phyloP scores from a whole-genome alignment of 2,113 vertebrate genomes.

The Sylvietta virens region DNA sequence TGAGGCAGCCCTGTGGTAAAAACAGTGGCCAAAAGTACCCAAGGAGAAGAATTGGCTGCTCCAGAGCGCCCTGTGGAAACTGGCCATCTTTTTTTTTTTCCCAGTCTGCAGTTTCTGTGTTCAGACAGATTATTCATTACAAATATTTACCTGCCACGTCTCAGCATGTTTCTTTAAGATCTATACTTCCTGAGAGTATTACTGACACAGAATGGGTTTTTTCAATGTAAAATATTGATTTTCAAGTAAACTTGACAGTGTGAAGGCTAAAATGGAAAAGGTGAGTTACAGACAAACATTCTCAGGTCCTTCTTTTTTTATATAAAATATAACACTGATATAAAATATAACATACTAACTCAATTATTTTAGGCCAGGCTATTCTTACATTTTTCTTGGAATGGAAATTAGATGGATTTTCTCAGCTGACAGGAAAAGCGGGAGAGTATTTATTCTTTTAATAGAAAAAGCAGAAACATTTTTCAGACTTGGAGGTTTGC shows the following conservation, averaged over 20 bases:
- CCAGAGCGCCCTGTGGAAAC: neutral
- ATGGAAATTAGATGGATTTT: neutral
- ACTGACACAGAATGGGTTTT: neutral
- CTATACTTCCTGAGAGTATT: neutral
- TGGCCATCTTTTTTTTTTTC: neutral
- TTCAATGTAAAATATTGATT: conserved; percentile 38
- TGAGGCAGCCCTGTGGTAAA: neutral
- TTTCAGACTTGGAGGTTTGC: neutral
- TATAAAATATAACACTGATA: neutral
- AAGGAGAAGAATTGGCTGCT: neutral
- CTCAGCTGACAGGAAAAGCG: neutral
- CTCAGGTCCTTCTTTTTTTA: neutral
- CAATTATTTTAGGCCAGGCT: neutral
- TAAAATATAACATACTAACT: neutral
- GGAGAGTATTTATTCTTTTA: neutral
- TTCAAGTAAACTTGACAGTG: neutral
- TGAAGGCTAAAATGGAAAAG: conserved; percentile 14
- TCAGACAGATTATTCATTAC: conserved; percentile 3
- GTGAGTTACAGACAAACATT: neutral
- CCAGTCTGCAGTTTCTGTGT: neutral
- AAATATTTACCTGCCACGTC: conserved; percentile 24
- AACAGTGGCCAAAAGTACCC: neutral
- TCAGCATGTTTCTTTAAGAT: conserved; percentile 23
- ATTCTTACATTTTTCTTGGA: neutral
- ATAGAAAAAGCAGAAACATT: neutral